Evolutionary conservation across 2,888 invertebrate species (phyloP).

Genomic region (Eristalinus aeneus): DNA sequence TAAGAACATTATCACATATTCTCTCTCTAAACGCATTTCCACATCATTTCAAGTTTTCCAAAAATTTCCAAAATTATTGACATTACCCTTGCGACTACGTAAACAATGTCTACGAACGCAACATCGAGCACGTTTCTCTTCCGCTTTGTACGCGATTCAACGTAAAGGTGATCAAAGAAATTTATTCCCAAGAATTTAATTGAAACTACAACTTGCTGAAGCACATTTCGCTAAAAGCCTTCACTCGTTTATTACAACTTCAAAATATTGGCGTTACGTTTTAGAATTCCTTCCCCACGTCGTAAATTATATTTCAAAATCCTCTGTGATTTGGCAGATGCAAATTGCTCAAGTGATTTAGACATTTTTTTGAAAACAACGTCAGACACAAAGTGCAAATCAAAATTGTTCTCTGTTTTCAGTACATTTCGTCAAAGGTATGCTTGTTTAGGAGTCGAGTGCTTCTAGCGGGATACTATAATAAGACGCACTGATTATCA

Average conservation of each 20-base stretch:
- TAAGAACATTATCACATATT: neutral
- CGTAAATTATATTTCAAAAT: neutral
- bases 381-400: neutral
- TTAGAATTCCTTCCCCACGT: neutral
- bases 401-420: no score
- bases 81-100: neutral
- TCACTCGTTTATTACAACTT: neutral
- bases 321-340: neutral
- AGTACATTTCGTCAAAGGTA: no score
- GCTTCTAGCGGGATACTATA: neutral
- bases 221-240: neutral
- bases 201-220: neutral
- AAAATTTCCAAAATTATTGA: neutral
- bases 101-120: slow-evolving; percentile 1
- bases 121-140: neutral
- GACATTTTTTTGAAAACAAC: neutral
- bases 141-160: neutral
- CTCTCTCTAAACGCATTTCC: neutral
- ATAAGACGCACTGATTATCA: neutral
- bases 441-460: neutral
- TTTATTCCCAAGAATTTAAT: neutral
- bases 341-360: neutral
- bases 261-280: neutral
- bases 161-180: neutral
- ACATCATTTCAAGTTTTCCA: neutral